These are phyloP conservation scores for Limnephilus rhombicus DNA, from an alignment of 2,888 invertebrate species.

Conservation along the genomic window DNA sequence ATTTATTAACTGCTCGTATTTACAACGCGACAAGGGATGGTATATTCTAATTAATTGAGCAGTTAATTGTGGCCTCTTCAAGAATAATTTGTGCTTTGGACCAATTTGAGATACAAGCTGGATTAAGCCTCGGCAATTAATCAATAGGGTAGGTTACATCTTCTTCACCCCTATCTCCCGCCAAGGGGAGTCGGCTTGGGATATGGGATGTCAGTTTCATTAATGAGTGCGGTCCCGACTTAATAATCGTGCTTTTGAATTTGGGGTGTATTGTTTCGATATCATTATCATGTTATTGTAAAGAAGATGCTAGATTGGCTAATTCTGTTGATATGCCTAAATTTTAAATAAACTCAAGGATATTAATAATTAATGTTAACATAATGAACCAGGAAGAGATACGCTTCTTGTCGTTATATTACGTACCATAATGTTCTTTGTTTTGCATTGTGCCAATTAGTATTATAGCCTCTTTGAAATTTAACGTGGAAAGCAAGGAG, in stretches of 20 bases:
- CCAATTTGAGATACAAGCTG: conserved; percentile 4
- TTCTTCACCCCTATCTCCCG: background rate
- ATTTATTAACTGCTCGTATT: background rate
- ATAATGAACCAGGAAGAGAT: too few species aligned
- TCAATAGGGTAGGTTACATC: conserved; percentile 17
- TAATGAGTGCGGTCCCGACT: background rate
- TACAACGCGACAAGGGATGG: background rate
- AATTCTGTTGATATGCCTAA: background rate
- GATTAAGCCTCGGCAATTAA: background rate
- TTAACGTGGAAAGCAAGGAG: background rate
- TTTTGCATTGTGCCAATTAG: background rate
- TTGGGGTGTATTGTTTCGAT: background rate
- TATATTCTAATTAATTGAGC: background rate
- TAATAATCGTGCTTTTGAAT: background rate
- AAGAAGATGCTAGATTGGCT: background rate
- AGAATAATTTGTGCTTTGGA: background rate
- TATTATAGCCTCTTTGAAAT: background rate
- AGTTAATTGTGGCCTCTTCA: background rate
- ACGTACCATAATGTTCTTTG: background rate
- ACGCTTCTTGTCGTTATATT: background rate
- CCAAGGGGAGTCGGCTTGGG: background rate
- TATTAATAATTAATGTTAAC: too few species aligned
- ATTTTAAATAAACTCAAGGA: background rate
- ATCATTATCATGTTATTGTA: background rate
- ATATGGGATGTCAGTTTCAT: conserved; percentile 2